phyloP scores from a whole-genome alignment of 2,113 vertebrate genomes.

The Chroicocephalus ridibundus region DNA sequence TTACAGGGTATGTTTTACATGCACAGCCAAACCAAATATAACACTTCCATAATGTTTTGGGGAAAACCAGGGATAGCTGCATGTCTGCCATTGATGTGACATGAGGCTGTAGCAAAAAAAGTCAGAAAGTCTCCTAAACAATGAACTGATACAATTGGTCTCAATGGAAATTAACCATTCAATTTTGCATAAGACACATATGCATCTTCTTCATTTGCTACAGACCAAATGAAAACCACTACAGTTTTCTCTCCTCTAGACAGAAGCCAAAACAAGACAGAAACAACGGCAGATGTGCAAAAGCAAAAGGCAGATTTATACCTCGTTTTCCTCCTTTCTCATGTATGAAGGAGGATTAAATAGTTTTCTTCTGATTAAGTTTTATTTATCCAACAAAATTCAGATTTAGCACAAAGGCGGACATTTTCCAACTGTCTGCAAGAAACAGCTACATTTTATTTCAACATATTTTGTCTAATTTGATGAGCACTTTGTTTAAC shows the following conservation, averaged over 20 bases:
- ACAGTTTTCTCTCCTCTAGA: neutral
- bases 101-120: neutral
- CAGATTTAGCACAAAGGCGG: neutral
- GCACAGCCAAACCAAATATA: neutral
- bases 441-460: neutral
- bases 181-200: neutral
- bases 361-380: neutral
- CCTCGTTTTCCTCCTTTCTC: neutral
- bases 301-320: neutral
- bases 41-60: neutral
- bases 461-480: neutral
- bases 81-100: neutral
- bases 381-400: neutral
- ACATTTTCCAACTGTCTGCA: neutral
- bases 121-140: neutral
- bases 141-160: neutral
- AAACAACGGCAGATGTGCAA: neutral
- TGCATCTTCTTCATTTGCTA: neutral
- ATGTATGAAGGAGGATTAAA: neutral
- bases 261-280: neutral
- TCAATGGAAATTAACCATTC: neutral
- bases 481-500: neutral
- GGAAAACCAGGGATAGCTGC: neutral
- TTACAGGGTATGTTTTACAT: neutral
- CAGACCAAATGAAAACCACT: neutral